phyloP scores from a whole-genome alignment of 1,140 invertebrate species.

The Nylanderia fulva region DNA sequence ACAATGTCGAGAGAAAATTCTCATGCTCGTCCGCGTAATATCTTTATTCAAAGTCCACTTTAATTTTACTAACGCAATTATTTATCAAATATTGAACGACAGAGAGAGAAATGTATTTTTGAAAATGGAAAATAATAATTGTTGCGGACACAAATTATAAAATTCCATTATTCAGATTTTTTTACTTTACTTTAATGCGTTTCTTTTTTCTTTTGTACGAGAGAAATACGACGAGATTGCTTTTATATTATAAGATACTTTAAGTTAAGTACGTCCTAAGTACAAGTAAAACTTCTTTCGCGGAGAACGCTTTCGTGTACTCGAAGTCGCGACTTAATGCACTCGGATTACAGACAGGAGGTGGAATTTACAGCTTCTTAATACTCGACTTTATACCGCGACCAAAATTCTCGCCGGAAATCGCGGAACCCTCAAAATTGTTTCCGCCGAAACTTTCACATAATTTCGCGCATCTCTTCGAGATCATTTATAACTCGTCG shows the following conservation, averaged over 20 bases:
- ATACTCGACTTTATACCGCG: not conserved
- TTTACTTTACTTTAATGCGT: not conserved
- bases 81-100: not conserved
- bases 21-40: not conserved
- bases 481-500: constrained; percentile 1
- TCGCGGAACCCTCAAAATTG: constrained; percentile 16
- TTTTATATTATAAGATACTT: not conserved
- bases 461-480: not conserved
- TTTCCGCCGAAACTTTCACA: constrained; percentile 13
- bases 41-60: constrained; percentile 14
- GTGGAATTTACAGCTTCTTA: constrained; percentile 26
- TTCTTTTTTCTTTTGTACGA: not conserved
- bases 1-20: constrained; percentile 11
- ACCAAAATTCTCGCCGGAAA: not conserved
- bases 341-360: constrained; percentile 37
- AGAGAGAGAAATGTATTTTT: not conserved
- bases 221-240: not conserved
- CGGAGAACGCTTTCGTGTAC: not conserved
- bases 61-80: not conserved
- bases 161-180: not conserved
- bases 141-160: not conserved
- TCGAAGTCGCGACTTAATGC: constrained; percentile 13
- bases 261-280: not conserved
- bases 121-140: not conserved
- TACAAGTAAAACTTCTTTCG: constrained; percentile 9